Conservation (phyloP, 2,113 vertebrate genomes). For the Saimiri boliviensis region DNA sequence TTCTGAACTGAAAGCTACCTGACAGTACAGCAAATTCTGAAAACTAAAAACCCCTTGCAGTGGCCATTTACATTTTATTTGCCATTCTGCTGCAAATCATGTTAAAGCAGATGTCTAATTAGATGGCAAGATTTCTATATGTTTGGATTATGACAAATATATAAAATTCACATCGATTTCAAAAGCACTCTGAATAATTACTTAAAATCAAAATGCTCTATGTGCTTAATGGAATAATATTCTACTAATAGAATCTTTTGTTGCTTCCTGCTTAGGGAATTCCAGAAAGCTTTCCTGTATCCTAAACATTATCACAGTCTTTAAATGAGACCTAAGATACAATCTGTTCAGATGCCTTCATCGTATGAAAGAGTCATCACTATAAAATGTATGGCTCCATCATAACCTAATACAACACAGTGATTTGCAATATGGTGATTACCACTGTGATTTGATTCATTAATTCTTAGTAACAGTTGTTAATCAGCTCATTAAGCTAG, state of each 20-base stretch:
- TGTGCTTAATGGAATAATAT: conserved; percentile 53
- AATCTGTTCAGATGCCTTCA: conserved; percentile 75
- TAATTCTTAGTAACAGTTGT: conserved; percentile 88
- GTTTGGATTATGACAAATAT: conserved; percentile 34
- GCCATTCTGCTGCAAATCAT: not conserved
- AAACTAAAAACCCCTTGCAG: conserved; percentile 36
- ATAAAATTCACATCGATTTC: conserved; percentile 49
- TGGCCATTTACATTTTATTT: conserved; percentile 55
- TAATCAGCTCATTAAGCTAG: conserved; percentile 88
- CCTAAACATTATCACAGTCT: conserved; percentile 35
- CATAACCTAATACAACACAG: conserved; percentile 82
- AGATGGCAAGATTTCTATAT: conserved; percentile 48
- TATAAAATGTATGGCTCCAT: conserved; percentile 79
- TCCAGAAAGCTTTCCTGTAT: not conserved
- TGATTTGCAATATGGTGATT: conserved; percentile 86
- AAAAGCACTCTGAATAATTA: conserved; percentile 48
- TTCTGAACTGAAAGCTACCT: not conserved
- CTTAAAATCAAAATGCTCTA: conserved; percentile 58
- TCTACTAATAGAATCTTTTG: conserved; percentile 39
- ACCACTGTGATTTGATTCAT: conserved; percentile 86
- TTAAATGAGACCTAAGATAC: conserved; percentile 64
- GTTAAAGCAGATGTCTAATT: conserved; percentile 45
- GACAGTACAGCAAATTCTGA: not conserved
- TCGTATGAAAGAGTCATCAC: conserved; percentile 75
- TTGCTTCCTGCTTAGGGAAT: conserved; percentile 38